phyloP scores from a whole-genome alignment of 2,113 vertebrate species.

The Pardalotus punctatus region DNA sequence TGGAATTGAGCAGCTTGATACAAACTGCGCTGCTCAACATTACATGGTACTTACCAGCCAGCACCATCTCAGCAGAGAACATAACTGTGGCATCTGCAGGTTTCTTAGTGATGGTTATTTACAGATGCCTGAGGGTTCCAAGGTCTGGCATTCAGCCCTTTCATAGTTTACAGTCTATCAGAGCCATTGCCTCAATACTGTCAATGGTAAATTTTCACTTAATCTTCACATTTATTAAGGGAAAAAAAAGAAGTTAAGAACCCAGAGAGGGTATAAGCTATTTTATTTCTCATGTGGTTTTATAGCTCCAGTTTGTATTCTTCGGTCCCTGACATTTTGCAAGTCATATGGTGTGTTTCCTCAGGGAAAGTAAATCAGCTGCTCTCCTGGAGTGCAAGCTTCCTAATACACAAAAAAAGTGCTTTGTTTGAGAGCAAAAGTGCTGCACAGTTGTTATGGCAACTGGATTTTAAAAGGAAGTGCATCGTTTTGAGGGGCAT shows the following conservation, averaged over 20 bases:
- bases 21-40: not conserved
- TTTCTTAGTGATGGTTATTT: not conserved
- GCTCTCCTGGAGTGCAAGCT: constrained; percentile 66
- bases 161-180: not conserved
- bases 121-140: not conserved
- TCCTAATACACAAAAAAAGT: constrained; percentile 63
- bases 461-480: constrained; percentile 67
- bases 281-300: constrained; percentile 40
- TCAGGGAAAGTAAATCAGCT: constrained; percentile 72
- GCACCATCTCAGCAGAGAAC: not conserved
- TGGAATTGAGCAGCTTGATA: not conserved
- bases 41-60: not conserved
- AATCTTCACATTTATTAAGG: constrained; percentile 14
- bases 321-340: constrained; percentile 61
- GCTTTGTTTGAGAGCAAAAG: constrained; percentile 62
- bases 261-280: not conserved
- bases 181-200: not conserved
- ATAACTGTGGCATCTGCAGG: not conserved
- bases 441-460: constrained; percentile 72
- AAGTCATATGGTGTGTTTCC: constrained; percentile 60
- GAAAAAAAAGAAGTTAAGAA: not conserved
- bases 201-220: not conserved
- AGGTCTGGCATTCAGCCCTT: not conserved
- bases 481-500: constrained; percentile 49
- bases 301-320: constrained; percentile 8